phyloP scores from a whole-genome alignment of 2,113 vertebrate species.

The Syngnathus scovelli region DNA sequence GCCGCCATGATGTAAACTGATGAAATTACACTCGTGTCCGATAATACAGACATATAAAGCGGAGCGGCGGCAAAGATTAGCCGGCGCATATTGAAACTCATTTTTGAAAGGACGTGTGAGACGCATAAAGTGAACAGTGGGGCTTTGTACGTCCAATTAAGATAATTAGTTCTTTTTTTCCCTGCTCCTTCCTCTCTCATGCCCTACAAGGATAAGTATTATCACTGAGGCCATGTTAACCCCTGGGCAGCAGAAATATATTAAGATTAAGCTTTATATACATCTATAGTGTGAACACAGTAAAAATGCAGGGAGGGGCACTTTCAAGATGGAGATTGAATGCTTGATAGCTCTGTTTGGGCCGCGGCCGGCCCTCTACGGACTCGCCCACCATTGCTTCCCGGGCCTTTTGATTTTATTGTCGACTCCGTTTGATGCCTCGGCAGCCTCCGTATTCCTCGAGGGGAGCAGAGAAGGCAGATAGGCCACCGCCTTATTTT shows the following conservation, averaged over 20 bases:
- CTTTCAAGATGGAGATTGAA: constrained; percentile 33
- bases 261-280: constrained; percentile 57
- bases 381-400: constrained; percentile 59
- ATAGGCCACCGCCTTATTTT: constrained; percentile 63
- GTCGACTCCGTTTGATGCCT: constrained; percentile 59
- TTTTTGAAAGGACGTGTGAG: constrained; percentile 45
- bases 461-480: constrained; percentile 46
- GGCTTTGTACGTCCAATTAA: constrained; percentile 57
- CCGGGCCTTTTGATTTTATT: constrained; percentile 70
- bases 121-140: constrained; percentile 47
- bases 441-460: constrained; percentile 58
- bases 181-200: constrained; percentile 31
- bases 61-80: constrained; percentile 19
- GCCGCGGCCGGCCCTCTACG: constrained; percentile 52
- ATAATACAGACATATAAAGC: constrained; percentile 34
- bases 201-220: constrained; percentile 61
- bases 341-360: constrained; percentile 52
- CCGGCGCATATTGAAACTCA: constrained; percentile 25
- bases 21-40: constrained; percentile 33
- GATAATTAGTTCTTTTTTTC: constrained; percentile 52
- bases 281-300: constrained; percentile 36
- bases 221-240: constrained; percentile 47
- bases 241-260: constrained; percentile 54
- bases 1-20: constrained; percentile 18
- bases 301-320: constrained; percentile 37